Conservation (phyloP, 2,888 invertebrate genomes). For the Philopedon plagiatum region DNA sequence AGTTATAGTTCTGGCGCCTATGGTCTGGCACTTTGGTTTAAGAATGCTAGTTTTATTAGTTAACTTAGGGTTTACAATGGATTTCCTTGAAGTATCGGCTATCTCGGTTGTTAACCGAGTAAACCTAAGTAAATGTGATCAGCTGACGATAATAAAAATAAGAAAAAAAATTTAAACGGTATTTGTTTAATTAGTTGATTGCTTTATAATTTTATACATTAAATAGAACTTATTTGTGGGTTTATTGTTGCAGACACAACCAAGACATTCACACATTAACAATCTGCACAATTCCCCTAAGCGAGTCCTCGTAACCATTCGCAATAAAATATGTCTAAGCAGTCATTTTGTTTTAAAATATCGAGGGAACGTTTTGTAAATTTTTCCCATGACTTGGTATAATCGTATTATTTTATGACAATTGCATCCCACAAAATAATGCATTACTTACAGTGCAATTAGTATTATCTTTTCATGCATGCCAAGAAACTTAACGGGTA, state of each 20-base stretch:
- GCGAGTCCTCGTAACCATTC: slow-evolving; percentile 22
- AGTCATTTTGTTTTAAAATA: slow-evolving; percentile 9
- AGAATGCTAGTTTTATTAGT: no score
- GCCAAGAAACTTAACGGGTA: slow-evolving; percentile 3
- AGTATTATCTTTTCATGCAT: slow-evolving; percentile 7
- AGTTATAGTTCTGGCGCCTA: no score
- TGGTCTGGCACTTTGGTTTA: no score
- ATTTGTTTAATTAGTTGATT: no score
- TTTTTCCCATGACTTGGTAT: slow-evolving; percentile 21
- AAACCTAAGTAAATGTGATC: no score
- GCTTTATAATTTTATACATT: background rate
- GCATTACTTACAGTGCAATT: slow-evolving; percentile 3
- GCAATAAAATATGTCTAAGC: slow-evolving; percentile 9
- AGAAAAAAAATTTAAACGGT: no score
- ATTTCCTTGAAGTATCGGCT: no score
- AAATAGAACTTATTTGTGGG: background rate
- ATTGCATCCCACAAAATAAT: slow-evolving; percentile 11
- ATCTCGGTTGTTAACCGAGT: no score
- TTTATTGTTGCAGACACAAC: background rate
- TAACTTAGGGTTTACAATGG: no score
- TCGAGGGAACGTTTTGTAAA: slow-evolving; percentile 11
- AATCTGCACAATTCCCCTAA: slow-evolving; percentile 1
- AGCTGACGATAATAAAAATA: no score
- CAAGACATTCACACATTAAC: background rate
- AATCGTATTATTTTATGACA: slow-evolving; percentile 11